Conservation (phyloP, 2,113 vertebrate species). For the Coregonus clupeaformis region DNA sequence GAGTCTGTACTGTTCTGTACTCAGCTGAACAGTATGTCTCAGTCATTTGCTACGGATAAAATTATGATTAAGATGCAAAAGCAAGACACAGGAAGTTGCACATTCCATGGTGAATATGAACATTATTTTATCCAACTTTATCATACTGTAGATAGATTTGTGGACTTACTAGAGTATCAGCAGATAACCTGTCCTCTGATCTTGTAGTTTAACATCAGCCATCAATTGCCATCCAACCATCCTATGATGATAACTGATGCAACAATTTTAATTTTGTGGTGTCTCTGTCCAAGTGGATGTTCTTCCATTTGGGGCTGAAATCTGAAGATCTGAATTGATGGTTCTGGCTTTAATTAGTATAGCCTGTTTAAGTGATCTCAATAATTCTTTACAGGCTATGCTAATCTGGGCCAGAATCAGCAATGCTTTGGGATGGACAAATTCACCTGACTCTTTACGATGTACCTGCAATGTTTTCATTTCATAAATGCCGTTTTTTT, state of each 20-base stretch:
- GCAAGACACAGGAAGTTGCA: no score
- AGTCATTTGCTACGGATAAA: not conserved
- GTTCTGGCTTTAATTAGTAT: slow-evolving; percentile 86
- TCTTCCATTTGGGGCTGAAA: slow-evolving; percentile 21
- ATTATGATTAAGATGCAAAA: not conserved
- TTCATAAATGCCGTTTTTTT: not conserved
- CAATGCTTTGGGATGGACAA: slow-evolving; percentile 57
- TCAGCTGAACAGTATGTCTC: not conserved
- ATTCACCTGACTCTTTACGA: not conserved
- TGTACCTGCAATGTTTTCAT: not conserved
- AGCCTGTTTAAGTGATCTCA: slow-evolving; percentile 84
- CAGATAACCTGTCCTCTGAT: not conserved
- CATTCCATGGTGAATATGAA: no score
- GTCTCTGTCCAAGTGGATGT: slow-evolving; percentile 27
- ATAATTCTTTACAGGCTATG: slow-evolving; percentile 85
- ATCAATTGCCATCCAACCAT: slow-evolving; percentile 3
- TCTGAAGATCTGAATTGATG: slow-evolving; percentile 43
- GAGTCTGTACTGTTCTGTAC: not conserved
- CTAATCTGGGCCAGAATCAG: slow-evolving; percentile 85
- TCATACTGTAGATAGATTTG: not conserved
- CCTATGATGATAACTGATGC: slow-evolving; percentile 29
- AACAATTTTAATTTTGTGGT: slow-evolving; percentile 10
- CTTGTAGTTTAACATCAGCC: not conserved
- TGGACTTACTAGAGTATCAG: not conserved
- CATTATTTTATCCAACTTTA: not conserved